Base-by-base conservation (phyloP, 2,113 vertebrate species). In the Cromileptes altivelis region DNA sequence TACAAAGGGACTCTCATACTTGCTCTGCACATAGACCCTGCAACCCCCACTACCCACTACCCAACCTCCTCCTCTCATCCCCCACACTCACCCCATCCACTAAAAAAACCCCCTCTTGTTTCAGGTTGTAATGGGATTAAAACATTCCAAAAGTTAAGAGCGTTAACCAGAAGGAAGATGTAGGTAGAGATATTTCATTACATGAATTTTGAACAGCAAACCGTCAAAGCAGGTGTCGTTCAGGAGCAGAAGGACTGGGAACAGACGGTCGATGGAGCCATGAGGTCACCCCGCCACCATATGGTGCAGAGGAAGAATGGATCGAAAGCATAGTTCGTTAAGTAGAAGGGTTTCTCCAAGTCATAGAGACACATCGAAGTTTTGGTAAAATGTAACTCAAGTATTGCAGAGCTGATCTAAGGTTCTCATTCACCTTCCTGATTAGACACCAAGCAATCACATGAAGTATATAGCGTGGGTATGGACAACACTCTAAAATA, bases 1-100 rank as follows among this genome's bases (percentile, higher is more conserved):
- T 85, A 95, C 93, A 95, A 95, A 94, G 91, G 83, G 73, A 94
- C 92, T 89, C 92, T 92, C 91, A 91, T 89, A 89, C 80, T 88
- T 67, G 77, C 73, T 18, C 78, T 65, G 55, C 70, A 60, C 82
- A 88, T 58, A 84, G 70, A 78, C 80, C 70, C 85, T 40, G 27
- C 69, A 55, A 13, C 49, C 81, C 76, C 82, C 64, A 2, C 64
- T 30, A 30, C 76, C 80, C 64, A 2, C 64, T 30, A 30, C 30
- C 52, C 61, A 42, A 17, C 72, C 62, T 30, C 37, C 63, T 37
- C 53, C 67, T 18, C 71, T 23, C 60, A 27, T 42, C 33, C 57
- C 58, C 49, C 33, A 42, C 72, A 60, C 37, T 65, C 52, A 53
- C 52, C 61, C 63, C 56, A 23, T 68, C 45, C 40, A 57, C 55